Evolutionary conservation across 2,888 invertebrate genomes (phyloP).

Genomic region (Caenorhabditis sulstoni): DNA sequence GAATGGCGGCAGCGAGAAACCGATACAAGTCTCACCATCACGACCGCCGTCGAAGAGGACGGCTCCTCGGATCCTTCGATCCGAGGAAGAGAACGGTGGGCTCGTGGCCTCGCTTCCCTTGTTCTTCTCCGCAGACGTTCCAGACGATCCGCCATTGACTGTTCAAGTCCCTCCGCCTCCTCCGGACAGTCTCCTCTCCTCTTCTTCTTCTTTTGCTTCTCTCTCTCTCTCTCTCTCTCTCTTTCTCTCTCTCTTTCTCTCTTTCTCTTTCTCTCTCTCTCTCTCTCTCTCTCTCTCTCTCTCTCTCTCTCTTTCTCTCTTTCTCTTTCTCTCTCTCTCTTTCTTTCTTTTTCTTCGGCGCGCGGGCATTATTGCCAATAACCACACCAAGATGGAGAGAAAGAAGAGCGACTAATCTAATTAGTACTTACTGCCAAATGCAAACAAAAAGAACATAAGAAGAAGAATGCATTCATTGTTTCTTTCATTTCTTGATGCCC

Average conservation of each 20-base stretch:
- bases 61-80: too few relatives aligned
- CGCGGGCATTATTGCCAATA: constrained; percentile 18
- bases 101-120: too few relatives aligned
- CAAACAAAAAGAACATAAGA: constrained; percentile 36
- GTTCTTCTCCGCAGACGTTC: too few relatives aligned
- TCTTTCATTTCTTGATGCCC: constrained; percentile 1
- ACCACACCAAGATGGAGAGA: constrained; percentile 9
- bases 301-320: constrained; percentile 3
- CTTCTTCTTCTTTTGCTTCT: constrained; percentile 1
- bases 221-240: too few relatives aligned
- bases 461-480: constrained; percentile 4
- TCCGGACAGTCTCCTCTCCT: constrained; percentile 2
- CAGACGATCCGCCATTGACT: too few relatives aligned
- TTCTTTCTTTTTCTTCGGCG: too few relatives aligned
- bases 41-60: not conserved
- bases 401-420: constrained; percentile 37
- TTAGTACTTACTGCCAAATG: constrained; percentile 41
- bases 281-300: not conserved
- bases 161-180: not conserved
- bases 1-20: constrained; percentile 22
- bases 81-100: too few relatives aligned
- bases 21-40: constrained; percentile 16
- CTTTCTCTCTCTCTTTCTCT: not conserved
- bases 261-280: not conserved
- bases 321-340: constrained; percentile 1